Base-by-base conservation (phyloP, 1,140 invertebrate genomes). In the Asbolus verrucosus region DNA sequence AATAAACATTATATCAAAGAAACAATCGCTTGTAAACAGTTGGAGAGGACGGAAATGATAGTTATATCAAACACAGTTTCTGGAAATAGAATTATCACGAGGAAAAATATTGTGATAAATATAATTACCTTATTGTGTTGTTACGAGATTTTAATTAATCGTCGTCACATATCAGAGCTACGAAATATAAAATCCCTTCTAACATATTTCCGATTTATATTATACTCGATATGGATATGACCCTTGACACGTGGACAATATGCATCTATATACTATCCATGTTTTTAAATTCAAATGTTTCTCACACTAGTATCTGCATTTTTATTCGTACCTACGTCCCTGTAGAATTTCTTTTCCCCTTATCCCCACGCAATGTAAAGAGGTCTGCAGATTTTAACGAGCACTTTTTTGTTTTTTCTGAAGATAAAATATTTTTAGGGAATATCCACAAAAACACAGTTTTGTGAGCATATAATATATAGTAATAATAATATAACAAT, bases 261-360 rank as follows among this genome's bases (percentile, higher is more conserved):
- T 54, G 19, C 46, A 54, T 54, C 21, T 21, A 54, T 54, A 54
- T 27, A 13, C 19, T 9, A 54, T 54, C 46, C 46, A 54, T 54
- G 19, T 54, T 54, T 43, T 54, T 30, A 54, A 54, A 54, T 54
- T 54, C 27, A 31, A 54, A 54, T 54, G 27, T 54, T 54, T 54
- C 46, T 27, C 46, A 14, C 46, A 54, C 46, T 11, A 54, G 21
- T 21, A 54, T 54, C 46, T 27, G 21, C 46, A 54, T 54, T 27
- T 54, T 54, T 54, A 54, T 54, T 24, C 21, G 3, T 11, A 54
- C 27, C 46, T 21, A 27, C 19, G 46, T 54, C 46, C 8, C 21
- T 54, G 46, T 27, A 19, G 18, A 54, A 54, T 54, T 54, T 54
- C 46, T 3, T 54, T 18, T 8, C 21, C 9, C 19, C 21, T 6